Evolutionary conservation across 1,140 invertebrate species (phyloP).

Genomic region (Adoxophyes honmai): DNA sequence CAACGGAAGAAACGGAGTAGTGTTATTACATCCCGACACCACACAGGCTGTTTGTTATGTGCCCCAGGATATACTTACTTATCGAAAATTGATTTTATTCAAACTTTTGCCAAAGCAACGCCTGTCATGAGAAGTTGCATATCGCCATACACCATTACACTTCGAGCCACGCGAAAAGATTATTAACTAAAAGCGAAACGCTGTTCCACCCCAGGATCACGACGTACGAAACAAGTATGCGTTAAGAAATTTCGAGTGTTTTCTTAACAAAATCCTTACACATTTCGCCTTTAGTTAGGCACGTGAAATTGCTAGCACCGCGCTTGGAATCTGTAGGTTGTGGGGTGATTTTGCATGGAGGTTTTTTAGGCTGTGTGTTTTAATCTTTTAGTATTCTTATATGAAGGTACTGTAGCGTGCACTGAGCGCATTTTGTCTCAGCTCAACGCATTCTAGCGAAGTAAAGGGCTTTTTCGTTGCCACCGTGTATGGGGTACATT

Average conservation of each 20-base stretch:
- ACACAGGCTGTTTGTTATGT: too few relatives aligned
- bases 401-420: constrained; percentile 9
- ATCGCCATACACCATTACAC: too few relatives aligned
- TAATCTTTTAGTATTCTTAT: constrained; percentile 16
- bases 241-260: constrained; percentile 30
- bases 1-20: too few relatives aligned
- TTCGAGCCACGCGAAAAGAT: too few relatives aligned
- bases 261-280: constrained; percentile 16
- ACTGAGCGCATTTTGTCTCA: constrained; percentile 15
- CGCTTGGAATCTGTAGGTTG: neutral
- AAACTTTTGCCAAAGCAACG: too few relatives aligned
- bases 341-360: neutral
- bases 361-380: constrained; percentile 14
- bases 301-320: neutral
- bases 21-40: too few relatives aligned
- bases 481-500: constrained; percentile 1
- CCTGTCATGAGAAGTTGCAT: too few relatives aligned
- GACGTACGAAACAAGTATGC: constrained; percentile 33
- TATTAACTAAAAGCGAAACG: constrained; percentile 53
- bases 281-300: neutral
- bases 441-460: constrained; percentile 25
- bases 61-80: too few relatives aligned
- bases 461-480: constrained; percentile 21
- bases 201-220: constrained; percentile 30
- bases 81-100: too few relatives aligned